These are phyloP conservation scores for Dinomys branickii DNA, from an alignment of 2,113 vertebrate species.

Conservation along the genomic window DNA sequence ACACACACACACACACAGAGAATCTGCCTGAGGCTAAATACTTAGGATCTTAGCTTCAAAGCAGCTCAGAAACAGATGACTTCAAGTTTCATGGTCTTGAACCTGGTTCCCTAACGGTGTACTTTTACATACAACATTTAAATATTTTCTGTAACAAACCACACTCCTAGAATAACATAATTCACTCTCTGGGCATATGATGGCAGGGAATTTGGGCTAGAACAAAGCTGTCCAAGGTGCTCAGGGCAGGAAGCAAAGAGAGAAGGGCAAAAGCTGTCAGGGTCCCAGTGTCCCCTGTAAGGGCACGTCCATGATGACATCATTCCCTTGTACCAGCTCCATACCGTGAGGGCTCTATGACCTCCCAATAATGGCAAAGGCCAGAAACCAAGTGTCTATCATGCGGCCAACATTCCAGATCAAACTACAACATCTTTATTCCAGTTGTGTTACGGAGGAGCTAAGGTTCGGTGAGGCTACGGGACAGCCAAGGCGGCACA, in stretches of 20 bases:
- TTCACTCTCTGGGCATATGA: not conserved
- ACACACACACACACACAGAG: no score
- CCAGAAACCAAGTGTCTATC: not conserved
- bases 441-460: not conserved
- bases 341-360: not conserved
- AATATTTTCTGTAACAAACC: not conserved
- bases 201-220: not conserved
- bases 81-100: not conserved
- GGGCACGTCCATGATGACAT: no score
- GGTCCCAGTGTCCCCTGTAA: no score
- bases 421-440: not conserved
- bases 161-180: not conserved
- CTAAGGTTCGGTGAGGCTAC: not conserved
- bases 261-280: fast-evolving
- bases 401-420: not conserved
- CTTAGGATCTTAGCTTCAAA: not conserved
- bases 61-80: not conserved
- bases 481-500: not conserved
- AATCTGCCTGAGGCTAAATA: conserved; percentile 12
- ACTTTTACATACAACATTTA: not conserved
- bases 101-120: not conserved
- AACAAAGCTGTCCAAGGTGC: not conserved
- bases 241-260: not conserved
- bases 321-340: not conserved
- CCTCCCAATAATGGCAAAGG: no score